Evolutionary conservation across 2,888 invertebrate species (phyloP).

Genomic region (Prostheceraeus crozeri): DNA sequence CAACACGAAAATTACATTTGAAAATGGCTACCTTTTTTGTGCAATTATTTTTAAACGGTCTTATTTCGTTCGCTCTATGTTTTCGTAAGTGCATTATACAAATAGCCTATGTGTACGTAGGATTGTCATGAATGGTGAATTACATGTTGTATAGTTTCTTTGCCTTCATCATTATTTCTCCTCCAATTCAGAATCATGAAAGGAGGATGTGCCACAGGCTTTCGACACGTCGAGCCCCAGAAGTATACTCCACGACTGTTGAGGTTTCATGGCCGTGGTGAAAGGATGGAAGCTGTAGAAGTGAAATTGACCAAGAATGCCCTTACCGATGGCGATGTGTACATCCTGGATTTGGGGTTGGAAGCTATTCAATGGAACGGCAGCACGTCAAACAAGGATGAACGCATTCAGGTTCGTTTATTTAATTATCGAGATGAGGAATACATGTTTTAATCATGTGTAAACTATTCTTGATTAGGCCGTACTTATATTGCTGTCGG

Average conservation of each 20-base stretch:
- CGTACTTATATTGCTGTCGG: too few relatives aligned
- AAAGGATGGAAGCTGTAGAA: slow-evolving; percentile 31
- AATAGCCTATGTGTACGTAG: too few relatives aligned
- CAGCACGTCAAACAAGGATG: slow-evolving; percentile 49
- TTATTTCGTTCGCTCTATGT: too few relatives aligned
- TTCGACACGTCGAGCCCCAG: slow-evolving; percentile 39
- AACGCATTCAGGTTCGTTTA: slow-evolving; percentile 46
- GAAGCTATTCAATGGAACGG: slow-evolving; percentile 53
- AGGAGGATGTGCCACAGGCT: slow-evolving; percentile 40
- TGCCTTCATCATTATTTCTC: not conserved
- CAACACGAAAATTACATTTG: too few relatives aligned
- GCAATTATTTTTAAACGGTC: too few relatives aligned
- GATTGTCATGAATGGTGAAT: too few relatives aligned
- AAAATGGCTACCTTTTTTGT: too few relatives aligned
- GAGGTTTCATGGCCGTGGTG: slow-evolving; percentile 30
- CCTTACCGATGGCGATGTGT: slow-evolving; percentile 50
- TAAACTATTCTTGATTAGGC: too few relatives aligned
- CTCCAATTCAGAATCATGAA: slow-evolving; percentile 37
- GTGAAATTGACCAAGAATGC: slow-evolving; percentile 38
- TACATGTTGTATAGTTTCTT: not conserved
- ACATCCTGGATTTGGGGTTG: slow-evolving; percentile 51
- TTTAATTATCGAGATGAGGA: too few relatives aligned
- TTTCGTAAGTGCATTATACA: too few relatives aligned
- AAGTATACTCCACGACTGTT: slow-evolving; percentile 39
- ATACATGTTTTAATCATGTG: too few relatives aligned